Evolutionary conservation across 2,888 invertebrate species (phyloP).

Genomic region (Nemotelus nigrinus): DNA sequence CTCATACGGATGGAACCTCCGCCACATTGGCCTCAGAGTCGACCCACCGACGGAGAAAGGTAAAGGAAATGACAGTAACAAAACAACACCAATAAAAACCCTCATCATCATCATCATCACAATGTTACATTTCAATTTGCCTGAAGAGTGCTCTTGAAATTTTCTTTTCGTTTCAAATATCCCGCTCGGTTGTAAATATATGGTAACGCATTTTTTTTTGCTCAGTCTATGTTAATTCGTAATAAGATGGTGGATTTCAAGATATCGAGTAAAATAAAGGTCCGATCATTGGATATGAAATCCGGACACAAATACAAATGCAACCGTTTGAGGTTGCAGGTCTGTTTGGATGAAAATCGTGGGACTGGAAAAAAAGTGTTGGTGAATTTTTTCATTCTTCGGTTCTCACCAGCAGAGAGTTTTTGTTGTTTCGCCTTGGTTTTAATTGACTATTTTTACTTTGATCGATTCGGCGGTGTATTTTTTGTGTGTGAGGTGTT

Average conservation of each 20-base stretch:
- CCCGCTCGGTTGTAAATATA: too few species aligned
- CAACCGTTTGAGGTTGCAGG: neutral
- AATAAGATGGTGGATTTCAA: too few species aligned
- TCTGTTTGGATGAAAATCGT: neutral
- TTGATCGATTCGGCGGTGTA: neutral
- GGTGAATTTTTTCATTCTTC: neutral
- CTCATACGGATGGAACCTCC: neutral
- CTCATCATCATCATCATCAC: too few species aligned
- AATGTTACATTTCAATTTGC: slow-evolving; percentile 38
- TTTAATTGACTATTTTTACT: neutral
- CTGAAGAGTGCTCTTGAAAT: slow-evolving; percentile 32
- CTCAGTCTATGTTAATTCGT: too few species aligned
- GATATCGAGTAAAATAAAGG: too few species aligned
- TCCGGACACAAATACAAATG: too few species aligned
- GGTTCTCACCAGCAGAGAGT: too few species aligned
- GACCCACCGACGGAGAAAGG: slow-evolving; percentile 10
- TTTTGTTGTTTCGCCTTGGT: too few species aligned
- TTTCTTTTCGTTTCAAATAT: neutral
- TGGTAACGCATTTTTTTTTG: too few species aligned
- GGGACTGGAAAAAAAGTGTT: slow-evolving; percentile 2
- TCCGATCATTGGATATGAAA: too few species aligned
- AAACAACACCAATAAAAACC: neutral
- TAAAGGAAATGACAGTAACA: slow-evolving; percentile 17
- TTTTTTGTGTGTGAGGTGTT: neutral
- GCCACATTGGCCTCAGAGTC: neutral